Evolutionary conservation across 2,888 invertebrate species (phyloP).

Genomic region (Aphodius granarius): DNA sequence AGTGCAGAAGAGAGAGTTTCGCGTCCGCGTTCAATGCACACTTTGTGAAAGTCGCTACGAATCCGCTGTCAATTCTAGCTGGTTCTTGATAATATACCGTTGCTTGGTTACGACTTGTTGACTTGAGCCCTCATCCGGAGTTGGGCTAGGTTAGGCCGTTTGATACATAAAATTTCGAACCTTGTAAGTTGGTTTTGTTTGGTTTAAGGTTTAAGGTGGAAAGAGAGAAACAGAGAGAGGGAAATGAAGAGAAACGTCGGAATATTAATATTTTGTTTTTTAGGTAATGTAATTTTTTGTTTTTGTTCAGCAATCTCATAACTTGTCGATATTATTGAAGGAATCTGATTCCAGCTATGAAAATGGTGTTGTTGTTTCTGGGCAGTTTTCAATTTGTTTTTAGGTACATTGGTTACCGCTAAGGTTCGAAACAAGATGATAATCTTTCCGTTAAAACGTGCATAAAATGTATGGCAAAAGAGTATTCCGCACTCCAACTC

Average conservation of each 20-base stretch:
- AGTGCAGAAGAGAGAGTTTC: conserved; percentile 18
- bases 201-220: not conserved
- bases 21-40: conserved; percentile 31
- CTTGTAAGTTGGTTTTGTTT: not conserved
- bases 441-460: no score
- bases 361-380: no score
- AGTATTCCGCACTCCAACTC: no score
- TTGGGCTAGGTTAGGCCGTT: not conserved
- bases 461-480: no score
- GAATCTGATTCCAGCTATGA: not conserved
- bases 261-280: not conserved
- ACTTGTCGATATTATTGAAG: not conserved
- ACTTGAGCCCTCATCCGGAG: not conserved
- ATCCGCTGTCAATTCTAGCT: not conserved
- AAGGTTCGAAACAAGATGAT: no score
- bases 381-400: no score
- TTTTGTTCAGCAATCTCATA: no score
- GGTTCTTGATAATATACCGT: not conserved
- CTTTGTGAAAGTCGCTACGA: conserved; percentile 34
- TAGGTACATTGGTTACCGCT: no score
- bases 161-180: not conserved
- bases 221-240: not conserved
- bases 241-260: no score
- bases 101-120: not conserved
- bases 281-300: not conserved